phyloP scores from a whole-genome alignment of 2,888 invertebrate species.

The Noctua pronuba region DNA sequence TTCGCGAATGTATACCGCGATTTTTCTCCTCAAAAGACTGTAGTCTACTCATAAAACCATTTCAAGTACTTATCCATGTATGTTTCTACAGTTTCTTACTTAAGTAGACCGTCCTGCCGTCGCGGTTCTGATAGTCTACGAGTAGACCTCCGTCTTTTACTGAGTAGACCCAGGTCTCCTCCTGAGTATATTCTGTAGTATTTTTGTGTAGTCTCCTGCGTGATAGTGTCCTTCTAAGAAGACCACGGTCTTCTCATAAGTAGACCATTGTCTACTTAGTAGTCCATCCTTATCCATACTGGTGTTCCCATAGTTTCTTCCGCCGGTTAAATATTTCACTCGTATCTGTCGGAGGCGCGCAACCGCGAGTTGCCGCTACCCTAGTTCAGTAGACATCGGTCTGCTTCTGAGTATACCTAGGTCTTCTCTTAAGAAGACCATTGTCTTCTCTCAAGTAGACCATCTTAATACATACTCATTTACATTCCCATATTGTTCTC shows the following conservation, averaged over 20 bases:
- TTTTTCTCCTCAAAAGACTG: neutral
- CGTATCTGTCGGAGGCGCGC: constrained; percentile 80
- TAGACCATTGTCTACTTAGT: neutral
- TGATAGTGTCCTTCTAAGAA: too few relatives aligned
- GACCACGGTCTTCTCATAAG: neutral
- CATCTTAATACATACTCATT: too few relatives aligned
- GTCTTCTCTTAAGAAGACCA: neutral
- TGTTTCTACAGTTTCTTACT: too few relatives aligned
- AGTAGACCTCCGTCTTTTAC: too few relatives aligned
- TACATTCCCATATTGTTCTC: neutral
- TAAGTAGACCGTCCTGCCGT: too few relatives aligned
- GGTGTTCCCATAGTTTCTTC: constrained; percentile 76
- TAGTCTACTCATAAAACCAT: too few relatives aligned
- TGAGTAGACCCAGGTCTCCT: too few relatives aligned
- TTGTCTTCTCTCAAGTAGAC: neutral
- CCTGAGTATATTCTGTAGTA: too few relatives aligned
- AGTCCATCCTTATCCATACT: neutral
- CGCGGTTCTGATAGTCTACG: too few relatives aligned
- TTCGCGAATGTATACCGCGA: neutral
- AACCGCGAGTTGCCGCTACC: too few relatives aligned
- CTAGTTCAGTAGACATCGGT: constrained; percentile 66
- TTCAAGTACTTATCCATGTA: too few relatives aligned
- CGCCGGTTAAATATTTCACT: constrained; percentile 85
- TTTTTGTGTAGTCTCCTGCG: too few relatives aligned
- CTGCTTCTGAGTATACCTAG: neutral